phyloP scores from a whole-genome alignment of 1,140 invertebrate genomes.

The Scaptomyza hsui region DNA sequence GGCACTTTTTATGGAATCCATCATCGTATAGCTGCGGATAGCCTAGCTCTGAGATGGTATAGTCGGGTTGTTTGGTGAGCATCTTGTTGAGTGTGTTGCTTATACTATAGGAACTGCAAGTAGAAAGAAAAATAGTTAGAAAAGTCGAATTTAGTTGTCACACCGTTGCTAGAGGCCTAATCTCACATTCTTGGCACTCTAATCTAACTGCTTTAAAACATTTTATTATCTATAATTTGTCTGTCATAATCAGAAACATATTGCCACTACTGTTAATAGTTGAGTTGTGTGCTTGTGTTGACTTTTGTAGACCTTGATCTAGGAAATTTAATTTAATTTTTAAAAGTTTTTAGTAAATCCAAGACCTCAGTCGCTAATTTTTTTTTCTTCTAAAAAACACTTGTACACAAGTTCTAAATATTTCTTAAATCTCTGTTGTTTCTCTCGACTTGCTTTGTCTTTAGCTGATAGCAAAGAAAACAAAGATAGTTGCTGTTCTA shows the following conservation, averaged over 20 bases:
- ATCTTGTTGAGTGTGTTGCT: slow-evolving; percentile 33
- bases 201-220: not conserved
- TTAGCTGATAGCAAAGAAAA: slow-evolving; percentile 4
- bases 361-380: no score
- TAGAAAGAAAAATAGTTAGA: slow-evolving; percentile 20
- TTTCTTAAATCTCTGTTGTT: not conserved
- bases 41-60: slow-evolving; percentile 69
- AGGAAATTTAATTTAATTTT: no score
- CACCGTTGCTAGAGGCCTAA: not conserved
- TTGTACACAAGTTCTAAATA: not conserved
- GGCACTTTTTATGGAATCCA: slow-evolving; percentile 27
- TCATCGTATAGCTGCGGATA: slow-evolving; percentile 48
- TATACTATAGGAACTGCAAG: slow-evolving; percentile 51
- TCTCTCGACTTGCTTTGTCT: not conserved
- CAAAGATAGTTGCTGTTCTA: slow-evolving; percentile 18
- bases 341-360: no score
- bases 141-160: slow-evolving; percentile 6
- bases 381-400: no score
- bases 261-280: not conserved
- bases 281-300: not conserved
- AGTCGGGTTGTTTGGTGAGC: slow-evolving; percentile 70
- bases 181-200: slow-evolving; percentile 1
- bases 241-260: no score
- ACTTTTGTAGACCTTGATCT: no score
- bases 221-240: not conserved